Base-by-base conservation (phyloP, 2,888 invertebrate species). In the Capitulum mitella region DNA sequence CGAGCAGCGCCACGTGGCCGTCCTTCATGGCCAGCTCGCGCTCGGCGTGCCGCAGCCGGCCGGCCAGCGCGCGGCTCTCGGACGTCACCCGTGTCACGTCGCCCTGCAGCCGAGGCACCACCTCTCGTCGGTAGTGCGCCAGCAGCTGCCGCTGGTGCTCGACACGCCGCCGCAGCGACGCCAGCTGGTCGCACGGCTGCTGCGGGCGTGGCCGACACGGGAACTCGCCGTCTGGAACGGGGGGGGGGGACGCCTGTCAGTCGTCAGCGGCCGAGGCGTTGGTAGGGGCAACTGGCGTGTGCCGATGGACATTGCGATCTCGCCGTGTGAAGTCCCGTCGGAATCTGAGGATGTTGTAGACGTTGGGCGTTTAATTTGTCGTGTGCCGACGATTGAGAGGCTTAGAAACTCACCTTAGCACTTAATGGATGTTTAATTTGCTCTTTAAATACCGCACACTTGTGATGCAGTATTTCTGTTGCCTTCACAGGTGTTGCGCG, bases 21-120 rank as follows among this genome's bases (percentile, higher is more conserved):
- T 70, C 40, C 70, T 70, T 70, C 70, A 70, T 70, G 70, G 37
- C 10, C 37, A 70, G 26, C 70, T 70, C 22, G 26, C 29, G 37
- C 70, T 70, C 40, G 22, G 70, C 37, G 70, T 70, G 70, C 8
- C 70, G 70, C 40, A 70, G 70, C n/a, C 70, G 70, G 10, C 70
- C 37, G 37, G 5, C 14, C 10, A 70, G 40, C 37, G 37, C 10
- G 22, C 22, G 19, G 40, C 40, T 70, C 40, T 70, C 70, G 26
- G 70, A 70, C 14, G 22, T 22, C 19, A 70, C 26, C 19, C 70
- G 70, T 26, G 70, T 26, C 22, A 40, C 26, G 70, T 70, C 70
- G 19, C 70, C 40, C 26, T 40, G 70, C 70, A 70, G 70, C 70
- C 26, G 70, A 37, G 70, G 70, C 70, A 70, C 70, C 70, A 70